Evolutionary conservation across 2,113 vertebrate species (phyloP), one percentile per base, ranked within the genome.

Genomic region (Glaucidium brasilianum): DNA sequence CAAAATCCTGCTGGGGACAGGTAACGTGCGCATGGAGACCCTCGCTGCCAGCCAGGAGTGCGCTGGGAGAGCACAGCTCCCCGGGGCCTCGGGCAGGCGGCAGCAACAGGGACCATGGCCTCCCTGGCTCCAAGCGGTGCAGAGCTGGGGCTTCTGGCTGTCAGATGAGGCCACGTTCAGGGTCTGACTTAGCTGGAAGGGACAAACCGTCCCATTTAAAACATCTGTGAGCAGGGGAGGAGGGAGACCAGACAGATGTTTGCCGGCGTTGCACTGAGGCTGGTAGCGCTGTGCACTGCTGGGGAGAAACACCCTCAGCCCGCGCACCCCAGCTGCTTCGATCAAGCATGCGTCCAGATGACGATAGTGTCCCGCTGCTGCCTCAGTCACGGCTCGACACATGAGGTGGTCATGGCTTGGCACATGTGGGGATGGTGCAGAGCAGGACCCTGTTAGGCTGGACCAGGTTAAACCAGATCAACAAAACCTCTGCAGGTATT

Each of bases 401-500:
- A 39, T 1, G 17, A 18, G 29, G 13, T 0, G 1, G 45, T 26
- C 27, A n/a, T 2, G 3, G 25, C n/a, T 60, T 1, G 0, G 34
- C 37, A 18, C 30, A 2, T 1, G 3, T 18, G 56, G 22, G 52
- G n/a, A 30, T 0, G 1, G 56, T 13, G 69, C 45, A 22, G 52
- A 35, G 39, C 43, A 25, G 63, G 30, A 35, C 2, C 1, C 26
- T 1, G 1, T 34, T 23, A 11, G 20, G 47, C 64, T 60, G 64
- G 19, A 22, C 16, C 32, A 10, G 26, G 32, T 26, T 60, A 21
- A 67, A 72, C 25, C 3, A 27, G 41, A n/a, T 7, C 88, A 72
- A 9, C 34, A 35, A 43, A 49, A 60, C 58, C 58, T 52, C 27
- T 26, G 2, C n/a, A 21, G 47, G 29, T 2, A 1, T 11, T 53